Evolutionary conservation across 1,140 invertebrate genomes (phyloP), one percentile per base, ranked within the genome.

Genomic region (Euura lappo): DNA sequence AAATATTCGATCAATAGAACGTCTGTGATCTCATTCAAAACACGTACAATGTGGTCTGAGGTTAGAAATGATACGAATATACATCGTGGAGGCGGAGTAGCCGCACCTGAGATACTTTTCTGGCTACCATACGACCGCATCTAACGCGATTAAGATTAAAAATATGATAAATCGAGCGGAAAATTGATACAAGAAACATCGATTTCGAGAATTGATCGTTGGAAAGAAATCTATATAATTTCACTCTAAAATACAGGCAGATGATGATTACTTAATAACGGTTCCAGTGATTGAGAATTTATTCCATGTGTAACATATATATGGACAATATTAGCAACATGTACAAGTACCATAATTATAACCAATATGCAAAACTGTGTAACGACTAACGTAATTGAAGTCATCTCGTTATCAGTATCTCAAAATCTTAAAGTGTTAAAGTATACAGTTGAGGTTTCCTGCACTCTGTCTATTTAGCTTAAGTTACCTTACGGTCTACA

Each of bases 21-120:
- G 3, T 60, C 4, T 60, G 5, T 60, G 3, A 28, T 28, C 28
- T 28, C 28, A 28, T 28, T 28, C 28, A 1, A 28, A 28, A 28
- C 28, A 28, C 28, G 28, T 28, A 28, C 28, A 28, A 28, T 28
- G 28, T 28, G 28, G 28, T 28, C 28, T 28, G 51, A 60, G 51
- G 51, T 60, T 60, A 60, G 51, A 60, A 60, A 60, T 60, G 13
- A 60, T 60, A 60, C 51, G 51, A 60, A 60, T n/a, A 60, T n/a
- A 60, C 3, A 60, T 60, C 8, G 51, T 6, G 51, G 51, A 60
- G 51, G 51, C 51, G 13, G 51, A 5, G 51, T n/a, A 60, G 51
- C 51, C 10, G 51, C 51, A 1, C 3, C 51, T 60, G 51, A 60
- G 51, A 8, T 60, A 60, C 4, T 60, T 60, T 60, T n/a, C 51